Conservation (phyloP, 2,113 vertebrate genomes). For the Nyctereutes procyonoides region DNA sequence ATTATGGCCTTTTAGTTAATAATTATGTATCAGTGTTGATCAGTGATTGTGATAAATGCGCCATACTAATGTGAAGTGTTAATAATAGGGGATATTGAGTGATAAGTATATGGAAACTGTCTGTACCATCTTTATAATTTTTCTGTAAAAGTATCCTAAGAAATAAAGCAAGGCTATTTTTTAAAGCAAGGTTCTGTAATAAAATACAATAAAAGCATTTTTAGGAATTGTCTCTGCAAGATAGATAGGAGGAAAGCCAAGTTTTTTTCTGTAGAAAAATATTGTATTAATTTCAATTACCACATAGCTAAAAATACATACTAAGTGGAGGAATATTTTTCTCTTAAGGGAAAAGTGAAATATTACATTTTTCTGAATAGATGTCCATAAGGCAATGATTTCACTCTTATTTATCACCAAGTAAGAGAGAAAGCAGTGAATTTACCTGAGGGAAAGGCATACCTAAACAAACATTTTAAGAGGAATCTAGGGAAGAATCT, state of each 20-base stretch:
- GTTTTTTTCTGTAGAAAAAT: conserved; percentile 1
- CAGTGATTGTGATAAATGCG: not conserved
- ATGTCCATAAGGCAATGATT: not conserved
- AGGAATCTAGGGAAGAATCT: not conserved
- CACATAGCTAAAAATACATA: not conserved
- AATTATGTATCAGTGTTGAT: not conserved
- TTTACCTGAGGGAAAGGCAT: not conserved
- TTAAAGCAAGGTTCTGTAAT: not conserved
- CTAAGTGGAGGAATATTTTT: not conserved
- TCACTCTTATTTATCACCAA: not conserved
- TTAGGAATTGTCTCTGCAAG: not conserved
- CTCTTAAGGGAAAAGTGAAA: conserved; percentile 25
- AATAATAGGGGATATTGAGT: not conserved
- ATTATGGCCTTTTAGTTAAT: not conserved
- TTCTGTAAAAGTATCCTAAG: conserved; percentile 3
- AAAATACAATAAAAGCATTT: conserved; percentile 52
- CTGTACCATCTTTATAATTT: not conserved
- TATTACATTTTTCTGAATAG: not conserved
- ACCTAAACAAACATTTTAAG: not conserved
- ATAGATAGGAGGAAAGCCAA: not conserved
- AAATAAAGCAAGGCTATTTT: not conserved
- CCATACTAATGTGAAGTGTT: not conserved
- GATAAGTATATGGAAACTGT: not conserved
- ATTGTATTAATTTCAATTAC: conserved; percentile 32
- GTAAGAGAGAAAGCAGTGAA: not conserved